These are phyloP conservation scores for Potorous gilbertii DNA, from an alignment of 2,797 vertebrate genomes.

Conservation along the genomic window DNA sequence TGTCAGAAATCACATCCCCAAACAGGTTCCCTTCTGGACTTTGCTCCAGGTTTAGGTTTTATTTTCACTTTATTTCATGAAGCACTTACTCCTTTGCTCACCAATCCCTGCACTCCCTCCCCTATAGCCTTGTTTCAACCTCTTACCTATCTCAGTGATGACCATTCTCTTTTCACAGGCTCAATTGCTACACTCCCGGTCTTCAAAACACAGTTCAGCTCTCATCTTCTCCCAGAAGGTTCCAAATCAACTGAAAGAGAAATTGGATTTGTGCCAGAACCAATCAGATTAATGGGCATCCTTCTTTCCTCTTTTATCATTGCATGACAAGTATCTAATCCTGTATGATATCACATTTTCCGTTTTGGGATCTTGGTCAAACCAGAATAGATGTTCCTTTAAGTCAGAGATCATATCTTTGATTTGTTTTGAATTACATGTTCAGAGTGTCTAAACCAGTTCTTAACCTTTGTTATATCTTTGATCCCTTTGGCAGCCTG, in stretches of 20 bases:
- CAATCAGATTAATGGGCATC: background rate
- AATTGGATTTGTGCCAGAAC: background rate
- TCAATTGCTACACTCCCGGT: background rate
- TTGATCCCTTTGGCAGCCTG: background rate
- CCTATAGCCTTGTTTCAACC: background rate
- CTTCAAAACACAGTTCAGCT: background rate
- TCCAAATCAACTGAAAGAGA: background rate
- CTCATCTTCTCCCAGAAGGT: background rate
- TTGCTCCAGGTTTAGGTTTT: background rate
- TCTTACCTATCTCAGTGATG: background rate
- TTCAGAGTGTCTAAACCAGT: background rate
- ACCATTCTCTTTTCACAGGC: background rate
- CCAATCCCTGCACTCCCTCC: background rate
- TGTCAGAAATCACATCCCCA: conserved; percentile 51
- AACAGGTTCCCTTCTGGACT: background rate
- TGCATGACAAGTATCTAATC: background rate
- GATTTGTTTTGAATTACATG: background rate
- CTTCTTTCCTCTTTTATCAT: background rate
- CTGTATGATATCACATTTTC: background rate
- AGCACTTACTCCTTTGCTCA: background rate
- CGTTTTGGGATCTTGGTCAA: background rate
- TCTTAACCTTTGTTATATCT: background rate
- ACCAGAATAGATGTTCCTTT: background rate
- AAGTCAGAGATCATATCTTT: background rate
- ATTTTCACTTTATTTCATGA: background rate